These are phyloP conservation scores for Cephus runcator DNA, from an alignment of 2,888 invertebrate species.

Conservation along the genomic window DNA sequence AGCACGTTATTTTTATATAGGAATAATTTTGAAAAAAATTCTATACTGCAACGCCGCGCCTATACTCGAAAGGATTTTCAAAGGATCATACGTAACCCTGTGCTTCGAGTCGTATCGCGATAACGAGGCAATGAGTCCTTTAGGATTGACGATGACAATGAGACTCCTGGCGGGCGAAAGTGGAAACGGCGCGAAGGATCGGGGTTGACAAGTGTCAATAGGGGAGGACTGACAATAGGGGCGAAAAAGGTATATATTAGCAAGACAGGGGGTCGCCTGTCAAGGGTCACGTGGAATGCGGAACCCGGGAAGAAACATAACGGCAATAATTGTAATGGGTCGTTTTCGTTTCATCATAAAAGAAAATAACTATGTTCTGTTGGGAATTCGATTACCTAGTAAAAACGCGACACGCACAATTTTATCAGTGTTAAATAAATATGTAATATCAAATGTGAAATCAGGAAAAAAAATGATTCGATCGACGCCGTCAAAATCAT, in stretches of 20 bases:
- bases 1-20: not conserved
- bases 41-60: too few species aligned
- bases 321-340: not conserved
- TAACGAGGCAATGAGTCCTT: not conserved
- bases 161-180: not conserved
- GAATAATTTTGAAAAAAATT: too few species aligned
- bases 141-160: not conserved
- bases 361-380: not conserved
- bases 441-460: not conserved
- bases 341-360: not conserved
- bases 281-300: not conserved
- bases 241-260: not conserved
- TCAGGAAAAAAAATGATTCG: not conserved
- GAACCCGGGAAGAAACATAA: not conserved
- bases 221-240: not conserved
- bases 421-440: not conserved
- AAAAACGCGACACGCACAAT: not conserved
- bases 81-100: not conserved
- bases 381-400: not conserved
- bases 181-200: not conserved
- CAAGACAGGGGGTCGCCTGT: not conserved
- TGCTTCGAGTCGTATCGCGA: not conserved
- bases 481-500: not conserved
- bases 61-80: too few species aligned
- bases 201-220: not conserved